phyloP scores from a whole-genome alignment of 2,113 vertebrate species.

The Porphyrio hochstetteri region DNA sequence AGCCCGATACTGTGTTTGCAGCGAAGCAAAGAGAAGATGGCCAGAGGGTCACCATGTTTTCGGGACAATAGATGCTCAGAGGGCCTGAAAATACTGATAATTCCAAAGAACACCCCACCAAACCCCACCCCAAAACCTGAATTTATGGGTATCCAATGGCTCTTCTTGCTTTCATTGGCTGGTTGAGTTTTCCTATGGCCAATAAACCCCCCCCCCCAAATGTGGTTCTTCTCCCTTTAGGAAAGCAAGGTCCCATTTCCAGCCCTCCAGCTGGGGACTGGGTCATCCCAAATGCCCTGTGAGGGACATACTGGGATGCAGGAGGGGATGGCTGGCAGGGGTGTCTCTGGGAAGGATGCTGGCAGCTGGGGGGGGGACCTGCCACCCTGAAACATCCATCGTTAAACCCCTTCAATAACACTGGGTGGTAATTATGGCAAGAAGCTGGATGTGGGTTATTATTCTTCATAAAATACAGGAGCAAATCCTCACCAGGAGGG shows the following conservation, averaged over 20 bases:
- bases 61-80: rapidly evolving
- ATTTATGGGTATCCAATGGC: background rate
- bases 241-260: background rate
- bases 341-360: background rate
- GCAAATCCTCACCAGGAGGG: slow-evolving; percentile 32
- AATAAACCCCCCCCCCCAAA: background rate
- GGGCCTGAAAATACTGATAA: background rate
- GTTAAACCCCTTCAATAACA: slow-evolving; percentile 67
- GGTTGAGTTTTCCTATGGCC: background rate
- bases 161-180: slow-evolving; percentile 48
- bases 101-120: background rate
- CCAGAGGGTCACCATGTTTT: background rate
- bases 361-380: background rate
- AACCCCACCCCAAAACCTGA: background rate
- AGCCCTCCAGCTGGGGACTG: background rate
- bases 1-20: background rate
- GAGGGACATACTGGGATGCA: background rate
- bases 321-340: background rate
- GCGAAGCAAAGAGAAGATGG: background rate
- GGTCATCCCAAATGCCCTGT: background rate
- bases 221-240: background rate
- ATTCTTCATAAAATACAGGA: slow-evolving; percentile 30
- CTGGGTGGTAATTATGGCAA: slow-evolving; percentile 49
- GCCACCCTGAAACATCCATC: slow-evolving; percentile 32
- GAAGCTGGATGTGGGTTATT: background rate